phyloP scores from a whole-genome alignment of 2,113 vertebrate species.

The Crotophaga sulcirostris region DNA sequence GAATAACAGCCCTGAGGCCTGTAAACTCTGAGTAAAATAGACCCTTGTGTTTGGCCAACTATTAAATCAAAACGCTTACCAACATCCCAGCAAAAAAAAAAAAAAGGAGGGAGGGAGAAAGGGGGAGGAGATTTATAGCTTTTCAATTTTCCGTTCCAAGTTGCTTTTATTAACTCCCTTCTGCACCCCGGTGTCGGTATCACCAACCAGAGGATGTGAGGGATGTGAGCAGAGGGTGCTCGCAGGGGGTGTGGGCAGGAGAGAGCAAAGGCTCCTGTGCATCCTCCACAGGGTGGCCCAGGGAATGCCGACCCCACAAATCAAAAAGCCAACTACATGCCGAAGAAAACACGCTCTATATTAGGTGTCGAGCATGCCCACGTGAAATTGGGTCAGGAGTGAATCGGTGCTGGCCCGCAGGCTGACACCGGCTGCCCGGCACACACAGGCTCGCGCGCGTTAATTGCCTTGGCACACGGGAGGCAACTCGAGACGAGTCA shows the following conservation, averaged over 20 bases:
- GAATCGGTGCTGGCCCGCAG: background rate
- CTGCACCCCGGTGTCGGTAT: background rate
- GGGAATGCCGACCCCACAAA: background rate
- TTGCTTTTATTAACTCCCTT: constrained; percentile 66
- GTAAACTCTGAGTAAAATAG: constrained; percentile 85
- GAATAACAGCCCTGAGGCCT: constrained; percentile 83
- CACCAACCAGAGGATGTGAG: background rate
- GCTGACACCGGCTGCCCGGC: background rate
- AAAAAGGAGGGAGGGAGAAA: background rate
- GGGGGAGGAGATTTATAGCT: constrained; percentile 61
- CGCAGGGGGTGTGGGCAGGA: background rate
- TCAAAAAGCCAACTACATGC: background rate
- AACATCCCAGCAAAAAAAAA: constrained; percentile 71
- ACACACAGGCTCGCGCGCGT: background rate
- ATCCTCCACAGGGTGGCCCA: rapidly evolving
- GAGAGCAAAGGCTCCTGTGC: background rate
- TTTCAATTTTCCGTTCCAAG: constrained; percentile 72
- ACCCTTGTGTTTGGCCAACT: constrained; percentile 87
- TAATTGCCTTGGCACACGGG: constrained; percentile 59
- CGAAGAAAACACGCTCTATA: background rate
- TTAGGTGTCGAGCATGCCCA: background rate
- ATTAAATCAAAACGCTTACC: constrained; percentile 85
- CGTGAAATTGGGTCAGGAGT: constrained; percentile 41
- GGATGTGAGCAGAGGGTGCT: background rate
- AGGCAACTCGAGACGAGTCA: constrained; percentile 68